Percentiles rank a stretch among this genome's conserved stretches.
phyloP scores from a whole-genome alignment of 1,140 invertebrate species.

The Euwallacea fornicatus region DNA sequence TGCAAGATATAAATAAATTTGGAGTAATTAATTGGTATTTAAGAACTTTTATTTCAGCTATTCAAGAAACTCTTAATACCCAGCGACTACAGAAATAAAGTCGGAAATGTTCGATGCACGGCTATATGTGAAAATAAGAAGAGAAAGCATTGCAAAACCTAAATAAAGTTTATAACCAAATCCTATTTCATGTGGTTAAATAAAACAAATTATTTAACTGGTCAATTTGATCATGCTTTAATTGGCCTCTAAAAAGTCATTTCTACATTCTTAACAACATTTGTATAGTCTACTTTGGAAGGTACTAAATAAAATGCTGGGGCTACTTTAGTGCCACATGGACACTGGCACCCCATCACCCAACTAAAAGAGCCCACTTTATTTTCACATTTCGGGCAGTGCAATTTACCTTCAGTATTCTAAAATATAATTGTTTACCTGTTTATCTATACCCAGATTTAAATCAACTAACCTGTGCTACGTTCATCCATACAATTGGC shows the following conservation, averaged over 20 bases:
- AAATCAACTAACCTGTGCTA: conserved; percentile 58
- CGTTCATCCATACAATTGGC: conserved; percentile 81
- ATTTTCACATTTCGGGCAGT: conserved; percentile 78
- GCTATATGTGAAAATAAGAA: conserved; percentile 28
- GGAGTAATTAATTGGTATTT: neutral
- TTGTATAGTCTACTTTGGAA: conserved; percentile 83
- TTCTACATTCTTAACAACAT: conserved; percentile 83
- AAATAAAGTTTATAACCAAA: neutral
- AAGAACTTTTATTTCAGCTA: conserved; percentile 27
- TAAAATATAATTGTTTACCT: conserved; percentile 5
- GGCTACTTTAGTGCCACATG: conserved; percentile 79
- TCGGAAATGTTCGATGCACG: conserved; percentile 26
- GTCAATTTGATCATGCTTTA: neutral
- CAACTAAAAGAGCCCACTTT: conserved; percentile 84
- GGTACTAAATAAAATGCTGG: conserved; percentile 85
- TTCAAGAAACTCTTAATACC: conserved; percentile 42
- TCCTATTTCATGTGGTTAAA: too few species aligned
- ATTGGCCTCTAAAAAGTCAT: conserved; percentile 65
- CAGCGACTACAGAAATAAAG: conserved; percentile 33
- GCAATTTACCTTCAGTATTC: conserved; percentile 70
- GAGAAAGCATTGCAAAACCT: conserved; percentile 30
- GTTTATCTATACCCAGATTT: neutral
- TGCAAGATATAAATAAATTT: too few species aligned
- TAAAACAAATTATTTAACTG: too few species aligned
- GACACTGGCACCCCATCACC: conserved; percentile 81